Evolutionary conservation across 2,888 invertebrate species (phyloP).

Genomic region (Phyllotreta cruciferae): DNA sequence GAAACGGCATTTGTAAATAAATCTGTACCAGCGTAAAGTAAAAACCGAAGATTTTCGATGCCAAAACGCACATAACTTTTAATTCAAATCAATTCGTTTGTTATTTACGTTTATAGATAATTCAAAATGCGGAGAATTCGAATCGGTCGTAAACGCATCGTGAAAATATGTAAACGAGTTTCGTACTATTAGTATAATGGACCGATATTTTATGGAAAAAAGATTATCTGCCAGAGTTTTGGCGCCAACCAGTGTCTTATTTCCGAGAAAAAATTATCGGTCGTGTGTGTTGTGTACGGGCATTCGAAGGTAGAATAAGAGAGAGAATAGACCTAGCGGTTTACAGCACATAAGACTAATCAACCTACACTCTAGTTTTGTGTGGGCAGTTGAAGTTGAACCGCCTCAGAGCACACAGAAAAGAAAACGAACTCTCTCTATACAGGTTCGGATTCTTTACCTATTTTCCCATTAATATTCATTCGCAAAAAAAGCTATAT

Average conservation of each 20-base stretch:
- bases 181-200: slow-evolving; percentile 29
- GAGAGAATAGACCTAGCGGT: slow-evolving; percentile 51
- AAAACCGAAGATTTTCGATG: too few species aligned
- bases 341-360: slow-evolving; percentile 53
- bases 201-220: slow-evolving; percentile 35
- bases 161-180: slow-evolving; percentile 32
- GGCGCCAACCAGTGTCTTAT: slow-evolving; percentile 46
- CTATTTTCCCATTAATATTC: not conserved
- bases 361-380: slow-evolving; percentile 54
- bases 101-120: too few species aligned
- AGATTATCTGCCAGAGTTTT: slow-evolving; percentile 43
- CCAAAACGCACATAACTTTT: too few species aligned
- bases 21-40: too few species aligned
- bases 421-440: slow-evolving; percentile 24
- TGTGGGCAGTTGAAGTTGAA: slow-evolving; percentile 51
- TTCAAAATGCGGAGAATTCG: too few species aligned
- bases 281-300: slow-evolving; percentile 22
- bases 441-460: slow-evolving; percentile 21
- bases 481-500: slow-evolving; percentile 4
- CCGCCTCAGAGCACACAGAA: slow-evolving; percentile 45
- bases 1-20: not conserved
- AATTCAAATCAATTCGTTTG: too few species aligned
- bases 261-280: slow-evolving; percentile 44
- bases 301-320: slow-evolving; percentile 34
- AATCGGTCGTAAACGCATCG: slow-evolving; percentile 24